Percentiles rank a stretch among this genome's conserved stretches.
Evolutionary conservation across 2,888 invertebrate genomes (phyloP).

Genomic region (Papilio elwesi): DNA sequence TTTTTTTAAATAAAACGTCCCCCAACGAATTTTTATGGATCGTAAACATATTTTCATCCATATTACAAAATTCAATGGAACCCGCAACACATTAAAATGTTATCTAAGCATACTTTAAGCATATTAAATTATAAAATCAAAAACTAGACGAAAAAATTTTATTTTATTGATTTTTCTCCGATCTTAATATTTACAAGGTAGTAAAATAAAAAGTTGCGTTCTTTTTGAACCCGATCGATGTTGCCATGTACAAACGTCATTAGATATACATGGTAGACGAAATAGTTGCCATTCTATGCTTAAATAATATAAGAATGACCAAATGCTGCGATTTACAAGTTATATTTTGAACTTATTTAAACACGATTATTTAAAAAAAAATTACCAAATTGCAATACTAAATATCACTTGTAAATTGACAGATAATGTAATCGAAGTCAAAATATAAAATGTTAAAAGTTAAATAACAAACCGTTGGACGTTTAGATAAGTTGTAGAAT

Average conservation of each 20-base stretch:
- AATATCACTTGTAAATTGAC: background rate
- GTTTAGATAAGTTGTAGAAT: background rate
- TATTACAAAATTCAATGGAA: slow-evolving; percentile 69
- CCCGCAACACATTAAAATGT: slow-evolving; percentile 49
- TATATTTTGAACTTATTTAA: slow-evolving; percentile 19
- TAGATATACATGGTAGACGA: slow-evolving; percentile 1
- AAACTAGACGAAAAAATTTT: slow-evolving; percentile 55
- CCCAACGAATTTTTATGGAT: slow-evolving; percentile 63
- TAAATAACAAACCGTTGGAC: background rate
- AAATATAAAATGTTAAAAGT: background rate
- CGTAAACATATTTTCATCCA: slow-evolving; percentile 74
- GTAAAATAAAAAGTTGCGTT: slow-evolving; percentile 47
- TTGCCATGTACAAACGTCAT: slow-evolving; percentile 39
- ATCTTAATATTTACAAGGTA: slow-evolving; percentile 73
- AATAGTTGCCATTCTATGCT: slow-evolving; percentile 55
- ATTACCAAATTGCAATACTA: background rate
- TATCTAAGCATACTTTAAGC: slow-evolving; percentile 56
- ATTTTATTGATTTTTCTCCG: slow-evolving; percentile 48
- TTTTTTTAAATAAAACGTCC: slow-evolving; percentile 43
- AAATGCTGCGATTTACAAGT: background rate
- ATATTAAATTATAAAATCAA: slow-evolving; percentile 65
- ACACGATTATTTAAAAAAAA: slow-evolving; percentile 14
- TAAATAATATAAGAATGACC: slow-evolving; percentile 64
- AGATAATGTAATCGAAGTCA: background rate
- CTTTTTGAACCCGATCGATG: slow-evolving; percentile 26